Evolutionary conservation across 2,888 invertebrate genomes (phyloP), one percentile per base, ranked within the genome.

Genomic region (Stenodera caucasica): DNA sequence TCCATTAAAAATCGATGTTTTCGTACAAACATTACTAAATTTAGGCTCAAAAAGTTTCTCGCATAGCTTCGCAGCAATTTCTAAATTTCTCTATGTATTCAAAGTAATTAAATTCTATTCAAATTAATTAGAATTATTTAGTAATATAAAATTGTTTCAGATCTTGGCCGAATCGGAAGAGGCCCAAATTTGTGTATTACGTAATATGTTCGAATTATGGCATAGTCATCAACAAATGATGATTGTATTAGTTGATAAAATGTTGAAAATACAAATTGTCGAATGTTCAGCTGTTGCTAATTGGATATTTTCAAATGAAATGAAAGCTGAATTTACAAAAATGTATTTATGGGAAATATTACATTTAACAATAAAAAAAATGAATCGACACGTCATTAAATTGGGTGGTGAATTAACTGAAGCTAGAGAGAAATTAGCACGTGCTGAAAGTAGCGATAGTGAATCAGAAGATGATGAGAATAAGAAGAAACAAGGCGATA

Each of bases 61-160:
- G 61, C 99, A 99, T 78, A 95, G 96, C 71, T 98, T 98, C 81
- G 96, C 98, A 6, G 98, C 97, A n/a, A 92, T 99, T 67, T 95
- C 96, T 45, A 98, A 98, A 84, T 98, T 93, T 75, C 92, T 93
- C 80, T 88, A 91, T 77, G 94, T 94, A 2, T 93, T 94, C 75
- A 93, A 94, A 85, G 93, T 92, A 71, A 26, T 26, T 26, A 26
- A n/a, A n/a, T n/a, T n/a, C n/a, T n/a, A n/a, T n/a, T n/a, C n/a
- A n/a, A n/a, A n/a, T n/a, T n/a, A n/a, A n/a, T n/a, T n/a, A n/a
- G n/a, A n/a, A n/a, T n/a, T n/a, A n/a, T n/a, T n/a, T n/a, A n/a
- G n/a, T n/a, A n/a, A n/a, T n/a, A n/a, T n/a, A n/a, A n/a, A n/a
- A 11, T 66, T 52, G 63, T 49, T 77, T 83, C 81, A 95, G 90